phyloP scores from a whole-genome alignment of 2,113 vertebrate species.

The Lipophrys pholis region DNA sequence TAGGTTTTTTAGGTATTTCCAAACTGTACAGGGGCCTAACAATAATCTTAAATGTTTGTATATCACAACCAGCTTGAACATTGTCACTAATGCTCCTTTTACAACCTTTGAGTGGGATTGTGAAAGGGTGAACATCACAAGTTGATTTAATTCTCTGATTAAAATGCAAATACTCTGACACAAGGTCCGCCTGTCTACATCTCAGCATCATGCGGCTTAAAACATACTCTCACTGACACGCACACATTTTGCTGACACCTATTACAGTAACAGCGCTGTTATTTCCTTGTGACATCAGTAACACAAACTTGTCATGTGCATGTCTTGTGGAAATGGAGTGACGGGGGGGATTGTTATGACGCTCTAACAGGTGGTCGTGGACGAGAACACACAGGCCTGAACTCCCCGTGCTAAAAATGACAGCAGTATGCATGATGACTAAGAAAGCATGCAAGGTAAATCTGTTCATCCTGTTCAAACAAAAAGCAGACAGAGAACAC shows the following conservation, averaged over 20 bases:
- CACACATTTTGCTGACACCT: not conserved
- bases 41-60: not conserved
- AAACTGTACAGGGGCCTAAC: conserved; percentile 10
- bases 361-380: conserved; percentile 41
- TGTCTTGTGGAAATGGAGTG: conserved; percentile 40
- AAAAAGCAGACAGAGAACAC: not conserved
- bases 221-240: too few species aligned
- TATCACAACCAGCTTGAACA: not conserved
- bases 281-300: conserved; percentile 6
- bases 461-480: not conserved
- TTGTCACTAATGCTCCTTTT: not conserved
- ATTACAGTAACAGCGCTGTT: not conserved
- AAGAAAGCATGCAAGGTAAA: conserved; percentile 3
- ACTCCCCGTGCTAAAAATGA: conserved; percentile 62
- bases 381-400: conserved; percentile 30
- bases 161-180: too few species aligned
- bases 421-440: conserved; percentile 32
- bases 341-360: conserved; percentile 47
- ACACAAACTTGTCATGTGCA: conserved; percentile 19
- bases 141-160: too few species aligned
- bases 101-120: too few species aligned
- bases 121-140: too few species aligned
- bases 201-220: too few species aligned
- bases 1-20: not conserved
- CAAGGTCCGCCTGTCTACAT: too few species aligned